phyloP scores from a whole-genome alignment of 2,113 vertebrate species.

The Gadus macrocephalus region DNA sequence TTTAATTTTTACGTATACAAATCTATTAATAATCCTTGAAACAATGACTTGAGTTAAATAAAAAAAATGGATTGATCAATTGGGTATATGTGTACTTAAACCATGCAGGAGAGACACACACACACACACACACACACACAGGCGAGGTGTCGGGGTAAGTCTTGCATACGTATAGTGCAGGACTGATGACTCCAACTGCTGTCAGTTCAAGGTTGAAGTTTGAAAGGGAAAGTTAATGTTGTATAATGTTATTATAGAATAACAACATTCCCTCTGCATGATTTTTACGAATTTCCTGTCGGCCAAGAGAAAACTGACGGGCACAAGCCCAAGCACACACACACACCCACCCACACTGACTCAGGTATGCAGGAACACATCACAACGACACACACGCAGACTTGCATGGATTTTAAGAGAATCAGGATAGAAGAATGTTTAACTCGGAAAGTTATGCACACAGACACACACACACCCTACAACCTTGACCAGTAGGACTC shows the following conservation, averaged over 20 bases:
- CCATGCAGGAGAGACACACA: neutral
- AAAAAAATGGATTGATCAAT: neutral
- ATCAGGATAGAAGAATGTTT: neutral
- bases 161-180: neutral
- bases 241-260: constrained; percentile 31
- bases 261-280: constrained; percentile 19
- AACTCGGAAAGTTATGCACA: neutral
- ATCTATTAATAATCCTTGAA: neutral
- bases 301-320: constrained; percentile 23
- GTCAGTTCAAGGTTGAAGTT: constrained; percentile 50
- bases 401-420: neutral
- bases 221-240: constrained; percentile 39
- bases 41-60: neutral
- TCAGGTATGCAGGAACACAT: neutral
- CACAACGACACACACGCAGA: neutral
- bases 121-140: constrained; percentile 3
- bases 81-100: neutral
- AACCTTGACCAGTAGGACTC: constrained; percentile 40
- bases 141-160: constrained; percentile 4
- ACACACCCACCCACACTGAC: constrained; percentile 13
- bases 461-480: constrained; percentile 26
- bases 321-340: constrained; percentile 11
- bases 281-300: constrained; percentile 36
- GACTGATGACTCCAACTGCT: constrained; percentile 1
- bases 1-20: too few relatives aligned